Conservation (phyloP, 2,888 invertebrate species). For the Ormia ochracea region DNA sequence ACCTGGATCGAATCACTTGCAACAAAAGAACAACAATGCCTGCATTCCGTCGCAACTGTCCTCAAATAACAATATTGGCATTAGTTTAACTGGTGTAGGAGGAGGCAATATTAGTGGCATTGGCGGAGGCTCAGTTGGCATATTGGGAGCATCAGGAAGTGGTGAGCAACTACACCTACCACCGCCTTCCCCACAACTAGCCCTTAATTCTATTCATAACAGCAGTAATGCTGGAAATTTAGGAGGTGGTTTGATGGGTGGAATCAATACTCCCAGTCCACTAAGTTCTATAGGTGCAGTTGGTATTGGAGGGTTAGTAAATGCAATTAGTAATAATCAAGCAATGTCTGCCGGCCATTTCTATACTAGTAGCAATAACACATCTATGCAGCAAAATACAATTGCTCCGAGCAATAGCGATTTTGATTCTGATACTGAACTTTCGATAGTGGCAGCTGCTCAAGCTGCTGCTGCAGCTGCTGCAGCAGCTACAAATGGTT, state of each 20-base stretch:
- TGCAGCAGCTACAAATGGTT: constrained; percentile 67
- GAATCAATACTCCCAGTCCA: constrained; percentile 45
- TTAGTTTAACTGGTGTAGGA: constrained; percentile 9
- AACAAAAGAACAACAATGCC: constrained; percentile 32
- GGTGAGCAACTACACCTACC: constrained; percentile 66
- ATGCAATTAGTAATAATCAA: constrained; percentile 25
- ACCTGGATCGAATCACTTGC: constrained; percentile 56
- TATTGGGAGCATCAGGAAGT: constrained; percentile 12
- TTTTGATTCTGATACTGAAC: constrained; percentile 75
- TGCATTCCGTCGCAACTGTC: constrained; percentile 43
- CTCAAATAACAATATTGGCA: constrained; percentile 37
- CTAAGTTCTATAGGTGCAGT: constrained; percentile 44
- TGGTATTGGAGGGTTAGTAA: constrained; percentile 32
- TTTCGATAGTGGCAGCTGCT: constrained; percentile 72
- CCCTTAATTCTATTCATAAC: constrained; percentile 45
- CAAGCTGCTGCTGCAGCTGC: constrained; percentile 66
- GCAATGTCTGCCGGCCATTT: constrained; percentile 18
- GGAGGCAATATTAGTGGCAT: constrained; percentile 17
- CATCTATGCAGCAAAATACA: constrained; percentile 38
- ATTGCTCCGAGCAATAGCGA: constrained; percentile 70
- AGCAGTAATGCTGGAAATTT: constrained; percentile 59
- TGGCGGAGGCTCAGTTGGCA: not conserved
- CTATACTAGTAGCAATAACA: constrained; percentile 40
- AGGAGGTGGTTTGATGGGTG: constrained; percentile 15
- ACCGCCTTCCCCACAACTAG: constrained; percentile 67